A percentile compares a stretch with the other conserved stretches of the same genome.
phyloP scores from a whole-genome alignment of 2,797 vertebrate genomes.

The Nasua narica region DNA sequence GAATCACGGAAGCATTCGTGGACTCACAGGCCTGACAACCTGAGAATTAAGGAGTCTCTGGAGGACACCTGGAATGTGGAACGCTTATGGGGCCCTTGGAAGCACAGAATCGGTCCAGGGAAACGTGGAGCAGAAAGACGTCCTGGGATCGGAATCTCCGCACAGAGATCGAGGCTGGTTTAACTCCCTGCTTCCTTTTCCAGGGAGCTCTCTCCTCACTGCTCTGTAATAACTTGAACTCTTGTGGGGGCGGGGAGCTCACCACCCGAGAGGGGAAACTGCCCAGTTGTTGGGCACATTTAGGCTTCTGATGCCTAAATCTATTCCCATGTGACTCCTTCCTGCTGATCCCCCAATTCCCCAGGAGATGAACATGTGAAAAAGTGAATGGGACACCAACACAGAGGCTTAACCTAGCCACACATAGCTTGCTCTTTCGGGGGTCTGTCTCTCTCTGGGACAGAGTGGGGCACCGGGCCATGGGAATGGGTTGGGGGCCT shows the following conservation, averaged over 20 bases:
- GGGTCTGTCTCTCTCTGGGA: not conserved
- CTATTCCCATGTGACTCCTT: rapidly evolving
- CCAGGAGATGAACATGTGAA: not conserved
- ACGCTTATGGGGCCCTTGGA: not conserved
- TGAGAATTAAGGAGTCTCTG: not conserved
- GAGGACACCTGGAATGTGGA: not conserved
- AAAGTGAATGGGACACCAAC: not conserved
- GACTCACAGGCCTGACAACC: not conserved
- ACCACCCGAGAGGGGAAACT: rapidly evolving
- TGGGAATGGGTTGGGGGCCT: not conserved
- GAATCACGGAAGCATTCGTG: not conserved
- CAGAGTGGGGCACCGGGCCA: not conserved
- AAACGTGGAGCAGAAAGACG: not conserved
- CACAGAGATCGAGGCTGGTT: not conserved
- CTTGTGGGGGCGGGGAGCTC: not conserved
- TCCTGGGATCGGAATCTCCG: not conserved
- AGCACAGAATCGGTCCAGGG: not conserved
- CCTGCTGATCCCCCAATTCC: rapidly evolving
- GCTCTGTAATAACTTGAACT: not conserved
- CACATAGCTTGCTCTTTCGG: not conserved
- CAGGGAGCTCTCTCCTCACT: not conserved
- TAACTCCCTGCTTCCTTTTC: rapidly evolving
- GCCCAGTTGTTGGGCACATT: not conserved
- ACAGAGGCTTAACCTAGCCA: not conserved
- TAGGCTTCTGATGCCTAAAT: not conserved